A percentile compares a stretch with the other conserved stretches of the same genome.
Conservation (phyloP, 2,888 invertebrate species). For the Serrognathus titanus region DNA sequence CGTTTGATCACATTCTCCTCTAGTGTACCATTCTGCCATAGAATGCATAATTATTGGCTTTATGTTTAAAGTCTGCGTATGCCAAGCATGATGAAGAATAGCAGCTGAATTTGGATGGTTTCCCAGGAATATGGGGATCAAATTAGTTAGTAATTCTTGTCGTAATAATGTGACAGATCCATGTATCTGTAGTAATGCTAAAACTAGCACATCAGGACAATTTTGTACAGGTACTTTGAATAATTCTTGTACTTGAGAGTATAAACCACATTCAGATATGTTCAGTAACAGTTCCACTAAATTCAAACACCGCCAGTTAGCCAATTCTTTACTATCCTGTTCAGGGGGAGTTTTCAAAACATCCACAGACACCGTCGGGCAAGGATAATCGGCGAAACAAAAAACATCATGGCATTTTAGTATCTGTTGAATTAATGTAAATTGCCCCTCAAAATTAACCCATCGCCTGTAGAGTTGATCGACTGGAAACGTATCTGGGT, state of each 20-base stretch:
- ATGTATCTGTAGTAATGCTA: constrained; percentile 84
- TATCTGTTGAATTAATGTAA: constrained; percentile 82
- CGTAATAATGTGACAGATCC: constrained; percentile 69
- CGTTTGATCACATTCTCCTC: constrained; percentile 90
- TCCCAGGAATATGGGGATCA: constrained; percentile 90
- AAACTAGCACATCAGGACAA: constrained; percentile 90
- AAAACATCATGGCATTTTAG: constrained; percentile 91
- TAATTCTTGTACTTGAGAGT: constrained; percentile 78
- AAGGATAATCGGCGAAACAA: constrained; percentile 89
- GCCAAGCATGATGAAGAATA: constrained; percentile 97
- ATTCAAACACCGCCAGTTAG: constrained; percentile 90
- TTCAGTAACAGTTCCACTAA: constrained; percentile 84
- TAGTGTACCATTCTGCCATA: constrained; percentile 96
- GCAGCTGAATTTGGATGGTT: constrained; percentile 96
- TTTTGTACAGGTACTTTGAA: constrained; percentile 89
- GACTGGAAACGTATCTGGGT: constrained; percentile 76
- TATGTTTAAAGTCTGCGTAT: constrained; percentile 63
- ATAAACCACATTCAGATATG: constrained; percentile 80
- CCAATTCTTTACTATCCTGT: constrained; percentile 88
- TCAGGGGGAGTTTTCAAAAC: constrained; percentile 92
- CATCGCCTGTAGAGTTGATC: constrained; percentile 88
- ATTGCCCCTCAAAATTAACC: constrained; percentile 90
- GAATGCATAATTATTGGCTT: constrained; percentile 89
- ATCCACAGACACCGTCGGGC: constrained; percentile 81
- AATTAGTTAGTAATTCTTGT: constrained; percentile 68